Percentiles rank a stretch among this genome's conserved stretches.
Conservation (phyloP, 1,140 invertebrate species). For the Paraescarpia echinospica region DNA sequence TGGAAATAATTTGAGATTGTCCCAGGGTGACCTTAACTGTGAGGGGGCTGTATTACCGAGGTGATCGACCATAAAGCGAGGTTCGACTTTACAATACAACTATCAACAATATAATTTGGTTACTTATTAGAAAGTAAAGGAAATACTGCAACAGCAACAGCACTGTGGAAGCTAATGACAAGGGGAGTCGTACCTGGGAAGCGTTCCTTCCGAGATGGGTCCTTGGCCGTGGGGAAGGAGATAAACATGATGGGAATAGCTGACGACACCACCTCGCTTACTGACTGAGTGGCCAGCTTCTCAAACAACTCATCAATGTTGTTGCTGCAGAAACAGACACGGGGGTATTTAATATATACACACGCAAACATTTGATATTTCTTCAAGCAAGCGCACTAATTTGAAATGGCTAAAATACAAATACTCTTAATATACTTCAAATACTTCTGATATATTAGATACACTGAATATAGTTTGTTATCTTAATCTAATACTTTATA, state of each 20-base stretch:
- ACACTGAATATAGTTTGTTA: no score
- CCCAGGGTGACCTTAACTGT: no score
- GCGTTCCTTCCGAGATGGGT: slow-evolving; percentile 52
- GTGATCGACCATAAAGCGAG: no score
- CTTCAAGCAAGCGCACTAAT: neutral
- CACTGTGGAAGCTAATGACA: neutral
- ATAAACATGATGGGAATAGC: slow-evolving; percentile 56
- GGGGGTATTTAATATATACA: neutral
- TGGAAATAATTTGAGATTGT: no score
- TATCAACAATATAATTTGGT: neutral
- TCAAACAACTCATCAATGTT: slow-evolving; percentile 43
- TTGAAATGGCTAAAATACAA: no score
- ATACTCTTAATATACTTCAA: no score
- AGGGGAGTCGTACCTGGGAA: slow-evolving; percentile 45
- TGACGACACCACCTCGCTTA: slow-evolving; percentile 47
- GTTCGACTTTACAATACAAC: neutral
- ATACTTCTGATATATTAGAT: no score
- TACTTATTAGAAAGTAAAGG: neutral
- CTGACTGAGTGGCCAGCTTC: slow-evolving; percentile 38
- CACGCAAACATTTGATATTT: neutral
- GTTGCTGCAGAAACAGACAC: slow-evolving; percentile 34
- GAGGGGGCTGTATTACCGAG: no score
- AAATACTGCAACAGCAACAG: neutral
- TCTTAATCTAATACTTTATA: no score
- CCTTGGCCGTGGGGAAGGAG: slow-evolving; percentile 59